Evolutionary conservation across 2,797 vertebrate genomes (phyloP).

Genomic region (Tympanoctomys barrerae): DNA sequence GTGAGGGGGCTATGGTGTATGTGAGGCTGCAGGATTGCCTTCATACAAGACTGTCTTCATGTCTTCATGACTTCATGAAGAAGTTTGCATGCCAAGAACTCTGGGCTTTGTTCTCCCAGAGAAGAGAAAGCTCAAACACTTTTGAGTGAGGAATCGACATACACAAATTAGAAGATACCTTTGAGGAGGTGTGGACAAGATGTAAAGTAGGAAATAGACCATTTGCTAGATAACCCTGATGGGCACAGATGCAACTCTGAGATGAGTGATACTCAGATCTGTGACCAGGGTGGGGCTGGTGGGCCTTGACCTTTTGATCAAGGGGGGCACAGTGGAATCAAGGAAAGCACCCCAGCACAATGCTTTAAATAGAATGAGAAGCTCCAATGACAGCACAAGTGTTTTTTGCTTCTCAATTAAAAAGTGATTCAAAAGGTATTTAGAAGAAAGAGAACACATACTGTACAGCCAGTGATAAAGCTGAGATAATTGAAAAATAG

Average conservation of each 20-base stretch:
- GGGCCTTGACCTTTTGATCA: not conserved
- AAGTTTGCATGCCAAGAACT: not conserved
- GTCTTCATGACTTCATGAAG: not conserved
- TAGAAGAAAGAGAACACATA: conserved; percentile 23
- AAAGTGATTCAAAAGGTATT: not conserved
- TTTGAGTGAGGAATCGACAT: not conserved
- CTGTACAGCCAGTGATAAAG: conserved; percentile 1
- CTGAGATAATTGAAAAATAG: not conserved
- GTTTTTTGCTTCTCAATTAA: not conserved
- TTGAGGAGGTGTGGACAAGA: not conserved
- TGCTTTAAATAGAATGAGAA: not conserved
- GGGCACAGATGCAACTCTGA: not conserved
- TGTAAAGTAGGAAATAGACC: not conserved
- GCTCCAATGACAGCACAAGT: not conserved
- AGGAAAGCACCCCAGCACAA: not conserved
- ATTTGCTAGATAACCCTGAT: not conserved
- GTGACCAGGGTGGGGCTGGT: fast-evolving
- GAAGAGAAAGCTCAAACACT: not conserved
- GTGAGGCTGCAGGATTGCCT: not conserved
- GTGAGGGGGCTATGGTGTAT: not conserved
- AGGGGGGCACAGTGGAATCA: not conserved
- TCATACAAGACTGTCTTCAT: not conserved
- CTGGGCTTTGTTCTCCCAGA: not conserved
- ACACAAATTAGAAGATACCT: not conserved
- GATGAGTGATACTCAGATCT: not conserved